Evolutionary conservation across 1,140 invertebrate species (phyloP).

Genomic region (Dendroctonus valens): DNA sequence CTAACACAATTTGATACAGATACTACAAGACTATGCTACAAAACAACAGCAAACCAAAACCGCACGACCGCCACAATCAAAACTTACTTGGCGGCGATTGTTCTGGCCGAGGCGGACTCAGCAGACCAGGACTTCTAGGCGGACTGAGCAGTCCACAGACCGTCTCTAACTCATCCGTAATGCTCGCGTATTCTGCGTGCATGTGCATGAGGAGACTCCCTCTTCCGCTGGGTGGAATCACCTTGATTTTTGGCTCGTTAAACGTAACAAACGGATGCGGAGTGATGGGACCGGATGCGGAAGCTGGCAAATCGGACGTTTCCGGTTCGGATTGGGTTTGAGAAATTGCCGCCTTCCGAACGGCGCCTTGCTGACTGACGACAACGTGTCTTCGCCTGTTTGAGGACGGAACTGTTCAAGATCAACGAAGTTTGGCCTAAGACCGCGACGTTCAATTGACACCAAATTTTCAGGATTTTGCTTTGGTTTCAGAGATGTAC

Average conservation of each 20-base stretch:
- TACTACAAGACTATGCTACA: too few relatives aligned
- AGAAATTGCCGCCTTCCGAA: slow-evolving; percentile 59
- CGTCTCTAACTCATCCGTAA: slow-evolving; percentile 88
- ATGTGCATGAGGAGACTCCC: slow-evolving; percentile 76
- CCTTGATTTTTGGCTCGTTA: slow-evolving; percentile 61
- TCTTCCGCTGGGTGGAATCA: slow-evolving; percentile 62
- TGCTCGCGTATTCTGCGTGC: slow-evolving; percentile 89
- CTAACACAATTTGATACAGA: too few relatives aligned
- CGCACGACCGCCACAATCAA: not conserved
- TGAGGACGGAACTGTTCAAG: too few relatives aligned
- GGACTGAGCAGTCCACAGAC: slow-evolving; percentile 76
- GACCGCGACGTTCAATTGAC: too few relatives aligned
- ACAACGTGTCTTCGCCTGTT: slow-evolving; percentile 38
- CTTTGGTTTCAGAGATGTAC: too few relatives aligned
- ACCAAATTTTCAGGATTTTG: too few relatives aligned
- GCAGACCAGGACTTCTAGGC: slow-evolving; percentile 63
- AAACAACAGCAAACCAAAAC: too few relatives aligned
- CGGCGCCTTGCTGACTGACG: slow-evolving; percentile 46
- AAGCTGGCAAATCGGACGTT: slow-evolving; percentile 47
- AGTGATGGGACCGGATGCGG: slow-evolving; percentile 47
- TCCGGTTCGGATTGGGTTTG: slow-evolving; percentile 65
- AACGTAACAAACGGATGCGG: slow-evolving; percentile 55
- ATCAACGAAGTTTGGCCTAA: too few relatives aligned
- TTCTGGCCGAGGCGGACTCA: slow-evolving; percentile 56
- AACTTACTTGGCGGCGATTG: slow-evolving; percentile 49